A percentile compares a stretch with the other conserved stretches of the same genome.
Conservation (phyloP, 2,113 vertebrate species). For the Carassius gibelio region DNA sequence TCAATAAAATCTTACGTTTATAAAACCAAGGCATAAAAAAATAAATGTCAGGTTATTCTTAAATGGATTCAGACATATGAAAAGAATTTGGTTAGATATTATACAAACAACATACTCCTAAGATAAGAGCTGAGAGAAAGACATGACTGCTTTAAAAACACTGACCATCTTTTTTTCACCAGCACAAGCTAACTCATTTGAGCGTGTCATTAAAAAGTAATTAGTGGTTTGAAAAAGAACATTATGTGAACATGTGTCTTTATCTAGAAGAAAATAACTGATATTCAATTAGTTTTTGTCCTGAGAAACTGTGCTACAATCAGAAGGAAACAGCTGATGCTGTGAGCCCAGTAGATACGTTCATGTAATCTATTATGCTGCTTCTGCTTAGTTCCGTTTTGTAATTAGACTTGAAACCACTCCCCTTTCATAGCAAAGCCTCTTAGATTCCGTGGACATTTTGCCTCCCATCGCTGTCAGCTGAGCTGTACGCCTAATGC, state of each 20-base stretch:
- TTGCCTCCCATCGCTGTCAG: conserved; percentile 42
- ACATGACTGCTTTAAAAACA: conserved; percentile 45
- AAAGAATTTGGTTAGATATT: not conserved
- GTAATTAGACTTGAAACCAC: not conserved
- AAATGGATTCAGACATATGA: not conserved
- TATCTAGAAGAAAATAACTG: conserved; percentile 36
- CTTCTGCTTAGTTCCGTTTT: not conserved
- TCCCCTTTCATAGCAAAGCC: conserved; percentile 34
- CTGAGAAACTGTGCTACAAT: not conserved
- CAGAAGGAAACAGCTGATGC: conserved; percentile 20
- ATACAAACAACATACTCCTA: not conserved
- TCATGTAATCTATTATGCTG: conserved; percentile 15
- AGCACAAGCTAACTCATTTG: conserved; percentile 36
- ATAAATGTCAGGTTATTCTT: not conserved
- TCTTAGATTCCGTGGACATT: conserved; percentile 44
- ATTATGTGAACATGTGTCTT: conserved; percentile 44
- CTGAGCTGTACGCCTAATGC: conserved; percentile 46
- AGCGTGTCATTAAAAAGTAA: conserved; percentile 52
- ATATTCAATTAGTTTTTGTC: conserved; percentile 34
- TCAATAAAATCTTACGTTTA: not conserved
- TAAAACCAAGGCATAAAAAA: not conserved
- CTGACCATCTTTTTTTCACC: conserved; percentile 50
- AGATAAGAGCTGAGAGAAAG: not conserved
- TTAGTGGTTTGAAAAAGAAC: conserved; percentile 49
- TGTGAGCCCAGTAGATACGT: not conserved